These are phyloP conservation scores for Platycercus adscitus DNA, from an alignment of 2,113 vertebrate species.

Conservation along the genomic window DNA sequence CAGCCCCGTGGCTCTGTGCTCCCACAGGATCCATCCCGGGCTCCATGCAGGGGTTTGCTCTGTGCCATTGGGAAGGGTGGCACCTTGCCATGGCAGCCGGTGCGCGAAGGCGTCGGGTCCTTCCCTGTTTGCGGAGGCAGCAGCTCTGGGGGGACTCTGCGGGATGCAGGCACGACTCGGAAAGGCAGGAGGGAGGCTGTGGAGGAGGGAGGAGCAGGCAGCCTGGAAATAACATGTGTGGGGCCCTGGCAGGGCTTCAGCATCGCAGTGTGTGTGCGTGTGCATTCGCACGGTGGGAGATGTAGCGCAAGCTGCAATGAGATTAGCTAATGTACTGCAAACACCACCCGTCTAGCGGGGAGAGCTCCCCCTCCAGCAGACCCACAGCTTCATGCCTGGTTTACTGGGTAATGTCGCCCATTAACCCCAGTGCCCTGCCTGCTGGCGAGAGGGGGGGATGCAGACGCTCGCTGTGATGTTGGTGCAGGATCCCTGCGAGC, in stretches of 20 bases:
- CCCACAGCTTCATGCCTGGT: background rate
- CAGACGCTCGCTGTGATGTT: no score
- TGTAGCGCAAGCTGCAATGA: background rate
- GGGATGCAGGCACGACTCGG: background rate
- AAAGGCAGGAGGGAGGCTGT: background rate
- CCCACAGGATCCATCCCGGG: rapidly evolving
- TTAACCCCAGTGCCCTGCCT: background rate
- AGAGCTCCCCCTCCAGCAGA: background rate
- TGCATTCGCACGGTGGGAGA: background rate
- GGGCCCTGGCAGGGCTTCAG: slow-evolving; percentile 33
- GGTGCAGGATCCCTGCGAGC: background rate
- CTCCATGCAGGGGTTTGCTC: rapidly evolving
- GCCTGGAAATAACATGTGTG: background rate
- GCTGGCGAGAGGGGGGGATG: no score
- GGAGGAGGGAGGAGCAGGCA: background rate
- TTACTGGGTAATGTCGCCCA: background rate
- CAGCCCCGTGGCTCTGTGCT: background rate
- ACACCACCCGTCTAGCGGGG: background rate
- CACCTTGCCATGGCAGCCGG: rapidly evolving
- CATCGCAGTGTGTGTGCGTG: background rate
- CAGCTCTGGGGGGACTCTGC: rapidly evolving
- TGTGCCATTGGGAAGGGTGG: background rate
- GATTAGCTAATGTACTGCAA: background rate
- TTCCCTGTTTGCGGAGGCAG: rapidly evolving
- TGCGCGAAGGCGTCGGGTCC: rapidly evolving